Base-by-base conservation (phyloP, 2,797 vertebrate species). In the Gymnodraco acuticeps region DNA sequence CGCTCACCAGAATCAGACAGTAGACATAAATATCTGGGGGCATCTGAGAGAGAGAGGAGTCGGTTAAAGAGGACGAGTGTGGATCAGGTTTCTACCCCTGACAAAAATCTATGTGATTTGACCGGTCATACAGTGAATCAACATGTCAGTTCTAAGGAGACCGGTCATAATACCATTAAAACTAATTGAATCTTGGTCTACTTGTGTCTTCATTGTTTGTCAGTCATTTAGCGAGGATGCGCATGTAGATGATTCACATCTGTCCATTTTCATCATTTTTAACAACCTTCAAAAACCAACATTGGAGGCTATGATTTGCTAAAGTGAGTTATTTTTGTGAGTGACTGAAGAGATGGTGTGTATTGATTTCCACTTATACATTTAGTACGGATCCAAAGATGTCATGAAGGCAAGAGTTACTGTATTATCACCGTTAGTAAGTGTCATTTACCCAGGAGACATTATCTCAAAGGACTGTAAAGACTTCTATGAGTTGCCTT, bases 11-110 rank as follows among this genome's bases (percentile, higher is more conserved):
- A 93, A 94, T 93, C 91, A 92, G 90, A 93, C 89, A 90, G 89
- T 73, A 93, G 90, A 92, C 89, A 83, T 92, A 92, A 92, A 94
- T 91, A 95, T 94, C 93, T 94, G 72, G 85, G 92, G 92, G 90
- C 92, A 93, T 91, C 83, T 71, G 77, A 89, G 77, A 81, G 76
- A 77, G 87, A 92, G 85, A 87, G 65, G 65, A 89, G 84, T 90
- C 59, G 64, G 88, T 91, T 88, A 81, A 88, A 88, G 56, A 90
- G 80, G 81, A 83, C 60, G 58, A 83, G 83, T 65, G 78, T 71
- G 69, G 91, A 92, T 94, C 87, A 71, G 80, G 89, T 94, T 94
- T 93, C 93, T 81, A 61, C 45, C 79, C 77, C 82, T 92, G 91
- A 95, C 94, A 89, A 91, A 92, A 94, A 92, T 94, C 83, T 73